Conservation (phyloP, 2,113 vertebrate species). For the Grammomys dolichurus region DNA sequence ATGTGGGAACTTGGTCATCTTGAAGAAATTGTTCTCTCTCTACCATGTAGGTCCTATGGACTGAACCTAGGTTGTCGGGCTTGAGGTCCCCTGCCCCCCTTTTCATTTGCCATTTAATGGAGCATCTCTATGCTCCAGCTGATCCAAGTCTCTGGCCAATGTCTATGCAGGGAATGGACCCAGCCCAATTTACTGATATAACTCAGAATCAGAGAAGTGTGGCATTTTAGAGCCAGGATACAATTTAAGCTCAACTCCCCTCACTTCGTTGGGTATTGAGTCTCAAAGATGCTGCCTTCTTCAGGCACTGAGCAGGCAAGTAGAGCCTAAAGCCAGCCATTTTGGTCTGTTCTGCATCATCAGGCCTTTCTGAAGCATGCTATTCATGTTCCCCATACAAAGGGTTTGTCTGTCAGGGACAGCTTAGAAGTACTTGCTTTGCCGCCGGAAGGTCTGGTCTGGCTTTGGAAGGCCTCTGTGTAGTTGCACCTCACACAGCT, state of each 20-base stretch:
- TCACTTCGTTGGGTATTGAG: background rate
- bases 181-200: background rate
- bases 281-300: background rate
- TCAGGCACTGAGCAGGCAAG: background rate
- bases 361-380: background rate
- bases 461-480: conserved; percentile 75
- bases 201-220: background rate
- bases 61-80: background rate
- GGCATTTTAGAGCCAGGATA: background rate
- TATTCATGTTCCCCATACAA: background rate
- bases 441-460: conserved; percentile 63
- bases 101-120: background rate
- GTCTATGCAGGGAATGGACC: background rate
- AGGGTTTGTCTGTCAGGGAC: background rate
- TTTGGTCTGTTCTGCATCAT: background rate
- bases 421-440: conserved; percentile 66
- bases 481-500: conserved; percentile 82
- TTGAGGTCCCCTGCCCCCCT: background rate
- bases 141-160: background rate
- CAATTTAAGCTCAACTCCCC: conserved; percentile 10
- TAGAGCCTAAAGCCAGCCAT: background rate
- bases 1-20: background rate
- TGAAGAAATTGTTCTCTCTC: background rate
- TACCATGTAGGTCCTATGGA: background rate
- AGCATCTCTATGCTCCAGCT: background rate